Evolutionary conservation across 2,113 vertebrate genomes (phyloP), one percentile per base, ranked within the genome.

Genomic region (Macrotus californicus): DNA sequence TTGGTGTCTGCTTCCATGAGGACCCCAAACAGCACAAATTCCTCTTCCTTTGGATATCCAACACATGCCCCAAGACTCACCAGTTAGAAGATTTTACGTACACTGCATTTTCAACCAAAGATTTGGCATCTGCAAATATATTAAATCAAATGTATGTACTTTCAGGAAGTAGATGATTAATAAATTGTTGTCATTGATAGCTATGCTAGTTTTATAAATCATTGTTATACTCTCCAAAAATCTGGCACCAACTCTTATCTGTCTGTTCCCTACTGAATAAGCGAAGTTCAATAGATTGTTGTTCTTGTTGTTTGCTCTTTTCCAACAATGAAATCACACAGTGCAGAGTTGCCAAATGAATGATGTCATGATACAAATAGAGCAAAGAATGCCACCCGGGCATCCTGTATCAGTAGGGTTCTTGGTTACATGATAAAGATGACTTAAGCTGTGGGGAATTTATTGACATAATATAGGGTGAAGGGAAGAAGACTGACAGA

Each of bases 251-350:
- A 29, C 36, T 89, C 87, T 11, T 59, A 50, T 80, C 52, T 87
- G 31, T 93, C 92, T 93, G 39, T 56, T 97, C 59, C 67, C 48
- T 54, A 52, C 34, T 48, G 36, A 93, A 56, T 85, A 93, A 92
- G 87, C 26, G 21, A 31, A 76, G 15, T 29, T 92, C 75, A 85
- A 86, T 82, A 87, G 84, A 87, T 80, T 93, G 72, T 94, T 93
- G 86, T 94, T 95, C 67, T 90, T 94, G 41, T 29, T 87, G 73
- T 87, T 93, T 88, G 72, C 24, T 96, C 84, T 94, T 88, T 92
- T 93, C 54, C 76, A 95, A 81, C 70, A 95, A 93, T 85, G 83
- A 95, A 90, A 85, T 97, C 87, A 94, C 87, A 94, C 43, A 92
- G 66, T 61, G 52, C 46, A 73, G 72, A 73, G 75, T 52, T 95